Base-by-base conservation (phyloP, 2,113 vertebrate species). In the Caracal caracal region DNA sequence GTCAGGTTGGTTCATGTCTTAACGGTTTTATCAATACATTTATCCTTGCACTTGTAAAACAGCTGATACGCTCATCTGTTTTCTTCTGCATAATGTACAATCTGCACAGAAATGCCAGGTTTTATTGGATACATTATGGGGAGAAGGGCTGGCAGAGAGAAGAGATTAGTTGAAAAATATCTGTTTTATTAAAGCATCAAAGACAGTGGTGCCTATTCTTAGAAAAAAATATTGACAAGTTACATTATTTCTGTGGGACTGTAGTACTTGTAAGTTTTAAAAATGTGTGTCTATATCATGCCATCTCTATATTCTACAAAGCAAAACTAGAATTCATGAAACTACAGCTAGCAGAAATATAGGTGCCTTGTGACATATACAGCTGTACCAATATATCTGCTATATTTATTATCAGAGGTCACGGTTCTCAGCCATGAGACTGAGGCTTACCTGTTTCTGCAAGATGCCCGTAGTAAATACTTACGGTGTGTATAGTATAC, bases 111-210 rank as follows among this genome's bases (percentile, higher is more conserved):
- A 98, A 97, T 98, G 97, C 79, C 96, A 96, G 37, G 90, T 98
- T 98, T 98, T 98, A 98, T 98, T 97, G 97, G 88, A 51, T 49
- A 66, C 40, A 33, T 98, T 97, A 96, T 96, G 92, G 96, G 49
- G 94, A 95, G 86, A 68, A 51, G n/a, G 40, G 10, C 61, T 93
- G 35, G 35, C 15, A 78, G 59, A 87, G 61, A 97, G 68, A 97
- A 89, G 94, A 96, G 96, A 97, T 97, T 97, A 95, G 78, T 93
- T 82, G 0, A 66, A 96, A 95, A 98, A 97, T 97, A 94, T 97
- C 75, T 92, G 3, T 97, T 98, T 98, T 97, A 98, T 98, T 98
- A 98, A 98, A 98, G 96, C 80, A 68, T 56, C 95, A 96, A 98
- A 94, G 96, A 96, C 22, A 95, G 47, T 5, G 6, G 71, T 71